Evolutionary conservation across 2,888 invertebrate genomes (phyloP).

Genomic region (Macrophya annulata): DNA sequence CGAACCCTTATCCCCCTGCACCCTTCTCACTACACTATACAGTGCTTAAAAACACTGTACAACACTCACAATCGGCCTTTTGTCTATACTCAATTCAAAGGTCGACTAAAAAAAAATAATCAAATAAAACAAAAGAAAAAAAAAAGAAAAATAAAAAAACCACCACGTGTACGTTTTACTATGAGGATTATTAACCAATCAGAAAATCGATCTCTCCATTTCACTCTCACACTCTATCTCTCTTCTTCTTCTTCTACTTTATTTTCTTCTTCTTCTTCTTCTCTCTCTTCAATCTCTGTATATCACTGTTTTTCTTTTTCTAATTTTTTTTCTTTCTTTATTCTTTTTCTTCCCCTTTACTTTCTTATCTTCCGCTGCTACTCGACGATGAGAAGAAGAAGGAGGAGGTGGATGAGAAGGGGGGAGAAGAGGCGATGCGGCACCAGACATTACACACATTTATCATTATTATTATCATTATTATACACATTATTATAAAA

Average conservation of each 20-base stretch:
- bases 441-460: background rate
- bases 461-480: conserved; percentile 17
- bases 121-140: no score
- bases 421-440: background rate
- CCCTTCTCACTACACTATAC: background rate
- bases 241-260: background rate
- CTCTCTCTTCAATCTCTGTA: no score
- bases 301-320: background rate
- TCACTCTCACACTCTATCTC: background rate
- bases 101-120: no score
- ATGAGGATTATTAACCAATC: conserved; percentile 9
- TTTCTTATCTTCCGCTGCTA: conserved; percentile 22
- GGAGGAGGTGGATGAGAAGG: no score
- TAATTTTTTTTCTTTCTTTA: background rate
- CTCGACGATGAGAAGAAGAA: background rate
- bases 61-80: background rate
- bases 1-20: background rate
- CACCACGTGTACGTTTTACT: no score
- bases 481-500: conserved; percentile 9
- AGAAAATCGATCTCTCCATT: conserved; percentile 16
- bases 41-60: background rate
- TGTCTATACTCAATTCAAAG: background rate
- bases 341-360: background rate
- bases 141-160: no score
- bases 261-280: no score